Conservation (phyloP, 1,140 invertebrate species). For the Papilio helenus region DNA sequence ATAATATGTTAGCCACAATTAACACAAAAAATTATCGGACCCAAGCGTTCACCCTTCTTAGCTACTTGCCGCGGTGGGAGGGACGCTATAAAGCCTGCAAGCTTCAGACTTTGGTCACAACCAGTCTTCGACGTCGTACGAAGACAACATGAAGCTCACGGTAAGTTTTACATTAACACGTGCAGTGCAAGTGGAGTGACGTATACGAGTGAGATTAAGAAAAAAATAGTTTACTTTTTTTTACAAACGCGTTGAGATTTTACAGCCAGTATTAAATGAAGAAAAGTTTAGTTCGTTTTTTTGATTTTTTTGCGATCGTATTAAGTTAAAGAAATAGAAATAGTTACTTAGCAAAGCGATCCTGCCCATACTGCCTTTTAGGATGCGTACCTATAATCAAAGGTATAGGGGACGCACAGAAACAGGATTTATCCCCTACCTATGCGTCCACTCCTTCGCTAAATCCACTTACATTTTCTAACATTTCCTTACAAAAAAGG, state of each 20-base stretch:
- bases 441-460: too few species aligned
- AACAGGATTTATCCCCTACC: too few species aligned
- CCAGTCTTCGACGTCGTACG: conserved; percentile 75
- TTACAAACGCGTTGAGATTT: not conserved
- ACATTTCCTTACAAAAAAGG: too few species aligned
- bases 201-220: conserved; percentile 41
- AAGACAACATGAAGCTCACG: conserved; percentile 80
- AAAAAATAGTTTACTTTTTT: conserved; percentile 7
- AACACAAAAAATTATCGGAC: conserved; percentile 60
- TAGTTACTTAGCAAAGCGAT: not conserved
- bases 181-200: conserved; percentile 49
- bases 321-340: not conserved
- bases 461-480: too few species aligned
- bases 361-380: too few species aligned
- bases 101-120: conserved; percentile 63
- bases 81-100: conserved; percentile 69
- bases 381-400: too few species aligned
- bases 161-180: conserved; percentile 61
- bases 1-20: conserved; percentile 51
- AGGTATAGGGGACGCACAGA: too few species aligned
- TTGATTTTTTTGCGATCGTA: not conserved
- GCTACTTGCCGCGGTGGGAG: conserved; percentile 62
- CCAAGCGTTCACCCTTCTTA: conserved; percentile 70
- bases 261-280: not conserved
- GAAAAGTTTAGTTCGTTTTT: not conserved